Evolutionary conservation across 2,797 vertebrate species (phyloP).

Genomic region (Gymnoscopelus braueri): DNA sequence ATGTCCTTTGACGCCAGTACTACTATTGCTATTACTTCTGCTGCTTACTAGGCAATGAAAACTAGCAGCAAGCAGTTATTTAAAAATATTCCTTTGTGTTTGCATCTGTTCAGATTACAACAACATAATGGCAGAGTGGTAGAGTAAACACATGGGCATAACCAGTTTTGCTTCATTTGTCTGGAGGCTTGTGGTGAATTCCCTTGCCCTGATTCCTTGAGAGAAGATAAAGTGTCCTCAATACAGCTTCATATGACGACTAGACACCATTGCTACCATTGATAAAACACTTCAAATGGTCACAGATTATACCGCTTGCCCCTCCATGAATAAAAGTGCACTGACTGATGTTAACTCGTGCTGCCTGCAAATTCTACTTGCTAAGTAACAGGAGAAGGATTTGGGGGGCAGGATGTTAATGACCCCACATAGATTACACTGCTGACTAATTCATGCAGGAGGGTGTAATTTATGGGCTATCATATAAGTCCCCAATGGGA

Average conservation of each 20-base stretch:
- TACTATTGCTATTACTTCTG: too few species aligned
- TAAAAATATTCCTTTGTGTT: too few species aligned
- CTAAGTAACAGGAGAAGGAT: conserved; percentile 22
- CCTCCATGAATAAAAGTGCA: conserved; percentile 60
- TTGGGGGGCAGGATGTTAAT: conserved; percentile 52
- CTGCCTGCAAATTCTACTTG: conserved; percentile 37
- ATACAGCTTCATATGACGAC: not conserved
- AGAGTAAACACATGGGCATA: too few species aligned
- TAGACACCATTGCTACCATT: conserved; percentile 8
- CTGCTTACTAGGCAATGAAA: too few species aligned
- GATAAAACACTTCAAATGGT: conserved; percentile 34
- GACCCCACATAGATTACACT: conserved; percentile 66
- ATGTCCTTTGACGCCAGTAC: too few species aligned
- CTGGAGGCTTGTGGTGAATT: too few species aligned
- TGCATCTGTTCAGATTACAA: too few species aligned
- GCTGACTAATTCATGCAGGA: conserved; percentile 71
- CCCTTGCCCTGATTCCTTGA: too few species aligned
- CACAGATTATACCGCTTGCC: conserved; percentile 29
- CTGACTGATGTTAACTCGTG: conserved; percentile 47
- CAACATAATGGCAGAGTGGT: too few species aligned
- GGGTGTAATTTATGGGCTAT: conserved; percentile 74
- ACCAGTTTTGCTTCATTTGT: too few species aligned
- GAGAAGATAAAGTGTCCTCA: too few species aligned
- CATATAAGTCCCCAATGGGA: conserved; percentile 65
- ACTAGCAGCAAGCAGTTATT: too few species aligned